phyloP scores from a whole-genome alignment of 2,888 invertebrate genomes.

The Clepsis dumicolana region DNA sequence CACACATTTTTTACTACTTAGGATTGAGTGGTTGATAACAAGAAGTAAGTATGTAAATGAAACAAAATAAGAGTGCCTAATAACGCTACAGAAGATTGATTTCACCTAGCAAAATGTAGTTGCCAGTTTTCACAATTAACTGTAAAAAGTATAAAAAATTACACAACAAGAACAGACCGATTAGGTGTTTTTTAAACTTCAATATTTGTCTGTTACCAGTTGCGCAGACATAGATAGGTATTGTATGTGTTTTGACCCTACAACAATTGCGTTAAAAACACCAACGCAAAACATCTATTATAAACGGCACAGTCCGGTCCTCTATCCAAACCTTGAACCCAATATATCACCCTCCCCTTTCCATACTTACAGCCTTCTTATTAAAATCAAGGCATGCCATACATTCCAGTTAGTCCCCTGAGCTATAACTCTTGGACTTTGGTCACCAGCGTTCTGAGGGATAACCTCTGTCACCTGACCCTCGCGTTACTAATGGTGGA shows the following conservation, averaged over 20 bases:
- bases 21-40: too few relatives aligned
- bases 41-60: too few relatives aligned
- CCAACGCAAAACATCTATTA: neutral
- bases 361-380: conserved; percentile 40
- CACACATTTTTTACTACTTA: too few relatives aligned
- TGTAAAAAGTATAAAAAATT: too few relatives aligned
- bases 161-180: too few relatives aligned
- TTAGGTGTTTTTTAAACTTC: too few relatives aligned
- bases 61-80: too few relatives aligned
- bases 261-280: neutral
- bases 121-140: too few relatives aligned
- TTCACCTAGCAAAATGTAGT: too few relatives aligned
- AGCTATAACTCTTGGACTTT: conserved; percentile 68
- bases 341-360: conserved; percentile 30
- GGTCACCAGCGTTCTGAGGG: conserved; percentile 60
- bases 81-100: too few relatives aligned
- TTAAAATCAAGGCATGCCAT: conserved; percentile 42
- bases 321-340: neutral
- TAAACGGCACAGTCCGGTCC: neutral
- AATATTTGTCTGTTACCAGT: neutral
- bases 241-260: neutral
- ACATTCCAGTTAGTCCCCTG: conserved; percentile 35
- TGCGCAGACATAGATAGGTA: neutral
- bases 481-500: conserved; percentile 68
- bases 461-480: conserved; percentile 70